A percentile compares a stretch with the other conserved stretches of the same genome.
phyloP scores from a whole-genome alignment of 1,140 invertebrate species.

The Drosophila oshimai region DNA sequence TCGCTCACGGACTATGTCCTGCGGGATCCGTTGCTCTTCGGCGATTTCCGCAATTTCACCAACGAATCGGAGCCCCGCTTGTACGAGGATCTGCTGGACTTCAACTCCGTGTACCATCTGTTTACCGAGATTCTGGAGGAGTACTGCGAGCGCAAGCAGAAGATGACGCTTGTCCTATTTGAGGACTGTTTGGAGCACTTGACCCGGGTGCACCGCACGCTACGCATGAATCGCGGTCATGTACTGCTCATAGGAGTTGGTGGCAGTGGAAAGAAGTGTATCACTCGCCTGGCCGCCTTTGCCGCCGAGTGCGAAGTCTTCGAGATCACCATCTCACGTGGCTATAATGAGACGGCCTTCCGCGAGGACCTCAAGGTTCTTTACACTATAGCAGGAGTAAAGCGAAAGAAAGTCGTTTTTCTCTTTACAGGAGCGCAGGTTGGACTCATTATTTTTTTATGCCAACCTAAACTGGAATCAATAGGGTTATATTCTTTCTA shows the following conservation, averaged over 20 bases:
- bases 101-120: conserved; percentile 91
- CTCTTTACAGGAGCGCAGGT: conserved; percentile 92
- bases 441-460: not conserved
- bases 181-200: conserved; percentile 95
- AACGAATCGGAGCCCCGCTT: conserved; percentile 89
- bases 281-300: conserved; percentile 88
- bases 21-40: conserved; percentile 92
- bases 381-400: conserved; percentile 88
- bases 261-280: conserved; percentile 91
- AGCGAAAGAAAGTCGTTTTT: conserved; percentile 91
- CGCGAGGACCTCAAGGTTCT: conserved; percentile 93
- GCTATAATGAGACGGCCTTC: conserved; percentile 92
- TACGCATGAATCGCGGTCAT: conserved; percentile 93
- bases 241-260: conserved; percentile 93
- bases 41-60: conserved; percentile 93
- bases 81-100: conserved; percentile 95
- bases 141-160: conserved; percentile 88
- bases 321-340: conserved; percentile 91
- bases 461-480: too few relatives aligned
- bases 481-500: too few relatives aligned
- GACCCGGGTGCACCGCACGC: conserved; percentile 91
- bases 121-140: conserved; percentile 95
- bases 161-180: conserved; percentile 92
- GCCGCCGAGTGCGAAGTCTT: conserved; percentile 91
- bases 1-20: conserved; percentile 83